Conservation (phyloP, 2,113 vertebrate genomes). For the Trachemys scripta region DNA sequence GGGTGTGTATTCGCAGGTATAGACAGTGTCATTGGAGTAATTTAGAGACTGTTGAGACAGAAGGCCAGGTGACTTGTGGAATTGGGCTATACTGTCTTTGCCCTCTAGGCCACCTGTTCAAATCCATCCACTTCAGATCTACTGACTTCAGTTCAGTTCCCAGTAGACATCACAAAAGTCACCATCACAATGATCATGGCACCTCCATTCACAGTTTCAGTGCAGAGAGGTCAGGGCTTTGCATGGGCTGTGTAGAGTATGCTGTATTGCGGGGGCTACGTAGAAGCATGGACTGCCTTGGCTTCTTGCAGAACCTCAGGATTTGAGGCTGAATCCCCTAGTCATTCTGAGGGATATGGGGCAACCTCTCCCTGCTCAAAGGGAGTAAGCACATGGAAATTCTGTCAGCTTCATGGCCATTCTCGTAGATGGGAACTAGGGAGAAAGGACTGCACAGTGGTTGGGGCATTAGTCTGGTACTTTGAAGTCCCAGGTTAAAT, state of each 20-base stretch:
- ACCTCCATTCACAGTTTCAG: neutral
- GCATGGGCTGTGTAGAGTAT: neutral
- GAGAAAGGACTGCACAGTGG: neutral
- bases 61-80: conserved; percentile 27
- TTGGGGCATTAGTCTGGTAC: neutral
- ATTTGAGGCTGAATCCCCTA: neutral
- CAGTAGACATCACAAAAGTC: neutral
- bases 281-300: neutral
- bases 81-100: conserved; percentile 1
- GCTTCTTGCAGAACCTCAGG: neutral
- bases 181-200: neutral
- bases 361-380: neutral
- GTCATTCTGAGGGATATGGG: neutral
- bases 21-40: neutral
- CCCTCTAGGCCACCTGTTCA: neutral
- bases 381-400: neutral
- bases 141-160: conserved; percentile 15
- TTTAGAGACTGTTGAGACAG: conserved; percentile 11
- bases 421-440: neutral
- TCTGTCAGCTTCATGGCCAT: neutral
- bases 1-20: neutral
- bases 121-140: neutral
- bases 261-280: fast-evolving
- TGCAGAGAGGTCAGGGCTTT: neutral
- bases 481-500: neutral